Conservation (phyloP, 2,888 invertebrate genomes). For the Muschampia plurimacula region DNA sequence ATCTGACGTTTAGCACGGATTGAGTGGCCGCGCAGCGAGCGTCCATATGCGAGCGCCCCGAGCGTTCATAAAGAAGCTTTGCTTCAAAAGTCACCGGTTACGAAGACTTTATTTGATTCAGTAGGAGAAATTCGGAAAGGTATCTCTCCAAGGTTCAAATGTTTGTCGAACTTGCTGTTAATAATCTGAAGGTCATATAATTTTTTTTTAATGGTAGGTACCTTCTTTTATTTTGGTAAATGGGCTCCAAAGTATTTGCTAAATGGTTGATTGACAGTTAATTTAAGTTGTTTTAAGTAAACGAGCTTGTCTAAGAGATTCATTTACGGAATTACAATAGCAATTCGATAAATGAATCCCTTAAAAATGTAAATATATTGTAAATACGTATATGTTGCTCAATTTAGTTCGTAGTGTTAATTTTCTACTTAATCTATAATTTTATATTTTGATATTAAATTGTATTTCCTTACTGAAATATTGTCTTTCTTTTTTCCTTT, state of each 20-base stretch:
- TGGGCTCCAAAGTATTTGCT: background rate
- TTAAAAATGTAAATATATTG: background rate
- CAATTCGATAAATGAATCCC: background rate
- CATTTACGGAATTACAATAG: background rate
- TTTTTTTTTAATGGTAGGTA: too few relatives aligned
- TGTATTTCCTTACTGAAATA: background rate
- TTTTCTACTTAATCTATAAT: background rate
- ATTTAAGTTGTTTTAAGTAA: background rate
- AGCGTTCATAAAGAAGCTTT: too few relatives aligned
- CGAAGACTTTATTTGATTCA: background rate
- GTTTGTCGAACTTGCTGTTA: too few relatives aligned
- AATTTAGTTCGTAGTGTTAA: slow-evolving; percentile 1
- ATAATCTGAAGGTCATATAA: background rate
- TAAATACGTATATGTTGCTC: slow-evolving; percentile 26
- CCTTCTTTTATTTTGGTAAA: background rate
- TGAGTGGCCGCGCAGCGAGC: too few relatives aligned
- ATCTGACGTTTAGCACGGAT: too few relatives aligned
- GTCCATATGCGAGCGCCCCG: too few relatives aligned
- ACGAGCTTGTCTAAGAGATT: background rate
- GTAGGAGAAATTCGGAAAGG: background rate
- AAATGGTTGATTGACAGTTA: background rate
- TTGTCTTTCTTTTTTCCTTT: background rate
- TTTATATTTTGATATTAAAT: slow-evolving; percentile 30
- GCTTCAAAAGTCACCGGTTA: too few relatives aligned
- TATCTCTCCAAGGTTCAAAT: too few relatives aligned